Percentiles rank a stretch among this genome's conserved stretches.
phyloP scores from a whole-genome alignment of 2,888 invertebrate genomes.

The Zhuqinia jingwanae region DNA sequence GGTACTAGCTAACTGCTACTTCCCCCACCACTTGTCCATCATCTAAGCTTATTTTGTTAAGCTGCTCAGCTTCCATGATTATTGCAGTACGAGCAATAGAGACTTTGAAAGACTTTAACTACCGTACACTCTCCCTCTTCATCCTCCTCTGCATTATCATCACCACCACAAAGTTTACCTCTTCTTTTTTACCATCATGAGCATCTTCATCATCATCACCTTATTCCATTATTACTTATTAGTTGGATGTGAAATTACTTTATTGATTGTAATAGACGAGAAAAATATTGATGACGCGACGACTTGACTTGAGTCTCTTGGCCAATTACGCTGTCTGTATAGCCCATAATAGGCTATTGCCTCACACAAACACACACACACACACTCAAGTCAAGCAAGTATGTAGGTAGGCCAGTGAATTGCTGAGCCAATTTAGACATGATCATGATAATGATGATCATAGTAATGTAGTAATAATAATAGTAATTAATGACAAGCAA shows the following conservation, averaged over 20 bases:
- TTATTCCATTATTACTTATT: conserved; percentile 46
- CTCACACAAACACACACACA: conserved; percentile 11
- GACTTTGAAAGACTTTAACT: conserved; percentile 44
- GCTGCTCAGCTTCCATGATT: too few species aligned
- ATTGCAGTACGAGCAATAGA: too few species aligned
- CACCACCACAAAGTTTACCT: too few species aligned
- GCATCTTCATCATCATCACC: conserved; percentile 40
- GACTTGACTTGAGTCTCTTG: not conserved
- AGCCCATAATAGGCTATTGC: conserved; percentile 13
- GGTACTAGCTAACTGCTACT: too few species aligned
- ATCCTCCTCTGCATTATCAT: too few species aligned
- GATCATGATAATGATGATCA: too few species aligned
- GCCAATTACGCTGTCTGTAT: not conserved
- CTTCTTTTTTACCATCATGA: not conserved
- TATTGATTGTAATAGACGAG: conserved; percentile 20
- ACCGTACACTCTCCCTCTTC: not conserved
- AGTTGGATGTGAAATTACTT: conserved; percentile 46
- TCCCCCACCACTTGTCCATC: too few species aligned
- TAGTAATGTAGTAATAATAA: not conserved
- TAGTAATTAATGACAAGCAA: too few species aligned
- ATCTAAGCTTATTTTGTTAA: too few species aligned
- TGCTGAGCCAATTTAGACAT: too few species aligned
- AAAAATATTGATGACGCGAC: conserved; percentile 4
- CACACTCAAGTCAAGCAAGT: too few species aligned
- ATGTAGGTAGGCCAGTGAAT: too few species aligned